Evolutionary conservation across 2,113 vertebrate species (phyloP), one percentile per base, ranked within the genome.

Genomic region (Gnathonemus echidnorhynchus): DNA sequence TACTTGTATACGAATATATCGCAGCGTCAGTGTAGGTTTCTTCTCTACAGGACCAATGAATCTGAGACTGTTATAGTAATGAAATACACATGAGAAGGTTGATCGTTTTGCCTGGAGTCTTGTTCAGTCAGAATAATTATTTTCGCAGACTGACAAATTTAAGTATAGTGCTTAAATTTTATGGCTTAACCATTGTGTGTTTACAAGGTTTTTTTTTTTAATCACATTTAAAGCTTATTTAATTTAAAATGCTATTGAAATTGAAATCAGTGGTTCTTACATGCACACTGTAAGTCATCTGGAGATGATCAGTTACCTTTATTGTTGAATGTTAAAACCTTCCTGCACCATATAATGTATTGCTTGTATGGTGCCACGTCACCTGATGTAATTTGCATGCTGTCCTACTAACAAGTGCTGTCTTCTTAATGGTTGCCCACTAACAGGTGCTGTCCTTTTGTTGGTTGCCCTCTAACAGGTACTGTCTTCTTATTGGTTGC

Each of bases 401-500:
- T 49, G 27, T 50, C 45, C 39, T 48, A 7, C 6, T 24, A n/a
- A 24, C 5, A 46, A 39, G 9, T 31, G 62, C 62, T 70, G 62
- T 27, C 62, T 70, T 70, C 62, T 70, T 31, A 70, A 13, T 70
- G 62, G 39, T n/a, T 46, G 56, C 35, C 85, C 17, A 13, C 89
- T 89, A 62, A 91, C n/a, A 62, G 45, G 24, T 39, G 49, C 35
- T 93, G 89, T 94, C 90, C 94, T 94, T 90, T 96, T 93, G 92
- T 94, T 93, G 58, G 17, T 46, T 48, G 46, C n/a, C 86, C 11
- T 31, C 88, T 89, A 62, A 91, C 42, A 49, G 46, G 15, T 27
- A 49, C 52, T 94, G 89, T 94, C 90, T 95, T 94, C 90, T 96
- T 94, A 92, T 94, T 93, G 90, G 91, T 93, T 94, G 90, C 39